phyloP scores from a whole-genome alignment of 2,113 vertebrate genomes.

The Blennius ocellaris region DNA sequence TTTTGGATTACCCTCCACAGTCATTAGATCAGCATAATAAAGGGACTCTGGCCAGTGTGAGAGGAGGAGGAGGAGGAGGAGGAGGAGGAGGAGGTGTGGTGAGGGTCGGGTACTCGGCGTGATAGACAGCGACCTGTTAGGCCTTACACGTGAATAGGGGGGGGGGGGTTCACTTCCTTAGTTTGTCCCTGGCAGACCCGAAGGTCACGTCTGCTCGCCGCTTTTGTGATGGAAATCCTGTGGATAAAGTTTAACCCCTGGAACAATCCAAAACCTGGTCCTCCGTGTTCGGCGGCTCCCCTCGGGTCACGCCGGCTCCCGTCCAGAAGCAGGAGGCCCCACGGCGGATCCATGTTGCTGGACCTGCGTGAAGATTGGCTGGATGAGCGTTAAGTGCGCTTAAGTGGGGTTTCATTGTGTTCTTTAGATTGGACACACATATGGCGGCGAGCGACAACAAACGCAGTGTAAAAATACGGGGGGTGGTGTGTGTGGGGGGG shows the following conservation, averaged over 20 bases:
- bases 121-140: conserved; percentile 72
- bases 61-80: no score
- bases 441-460: conserved; percentile 16
- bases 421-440: conserved; percentile 64
- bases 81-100: conserved; percentile 39
- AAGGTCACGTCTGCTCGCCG: conserved; percentile 75
- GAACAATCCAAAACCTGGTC: conserved; percentile 68
- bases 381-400: conserved; percentile 54
- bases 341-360: conserved; percentile 42
- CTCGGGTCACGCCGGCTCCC: conserved; percentile 27
- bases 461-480: neutral
- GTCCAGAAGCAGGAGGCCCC: conserved; percentile 35
- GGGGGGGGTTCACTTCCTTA: conserved; percentile 69
- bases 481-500: no score
- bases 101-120: conserved; percentile 43
- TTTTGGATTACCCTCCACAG: conserved; percentile 69
- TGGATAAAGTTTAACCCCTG: conserved; percentile 75
- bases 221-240: conserved; percentile 83
- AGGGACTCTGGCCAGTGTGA: conserved; percentile 49
- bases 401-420: conserved; percentile 52
- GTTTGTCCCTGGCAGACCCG: conserved; percentile 70
- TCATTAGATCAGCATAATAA: conserved; percentile 82
- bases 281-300: conserved; percentile 36
- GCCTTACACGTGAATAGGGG: conserved; percentile 65
- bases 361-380: conserved; percentile 44